Conservation (phyloP, 2,113 vertebrate genomes). For the Poicephalus gulielmi region DNA sequence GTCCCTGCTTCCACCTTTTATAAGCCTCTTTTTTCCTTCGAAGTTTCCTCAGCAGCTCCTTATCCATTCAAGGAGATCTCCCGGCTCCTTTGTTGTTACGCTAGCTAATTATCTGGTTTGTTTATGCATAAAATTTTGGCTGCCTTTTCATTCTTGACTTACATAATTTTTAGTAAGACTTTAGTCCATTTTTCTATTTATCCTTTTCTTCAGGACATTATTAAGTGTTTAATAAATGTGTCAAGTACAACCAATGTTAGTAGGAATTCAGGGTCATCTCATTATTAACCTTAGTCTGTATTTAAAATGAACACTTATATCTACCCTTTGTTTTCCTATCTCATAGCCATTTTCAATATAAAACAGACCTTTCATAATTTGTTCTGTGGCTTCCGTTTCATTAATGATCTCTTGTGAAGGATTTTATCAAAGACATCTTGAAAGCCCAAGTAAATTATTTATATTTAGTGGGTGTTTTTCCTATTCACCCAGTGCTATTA, state of each 20-base stretch:
- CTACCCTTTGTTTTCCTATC: slow-evolving; percentile 13
- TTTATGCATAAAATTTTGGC: background rate
- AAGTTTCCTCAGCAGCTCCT: too few relatives aligned
- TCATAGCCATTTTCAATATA: background rate
- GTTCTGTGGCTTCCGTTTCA: background rate
- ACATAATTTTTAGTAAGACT: background rate
- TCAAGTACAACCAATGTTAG: background rate
- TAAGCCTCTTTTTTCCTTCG: too few relatives aligned
- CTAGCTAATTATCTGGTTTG: background rate
- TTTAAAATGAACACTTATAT: slow-evolving; percentile 24
- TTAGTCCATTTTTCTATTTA: background rate
- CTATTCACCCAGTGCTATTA: background rate
- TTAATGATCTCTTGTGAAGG: slow-evolving; percentile 1
- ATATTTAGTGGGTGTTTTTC: background rate
- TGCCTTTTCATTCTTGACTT: background rate
- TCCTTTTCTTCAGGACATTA: background rate
- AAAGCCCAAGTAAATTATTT: slow-evolving; percentile 12
- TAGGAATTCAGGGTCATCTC: background rate
- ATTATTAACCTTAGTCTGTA: slow-evolving; percentile 41
- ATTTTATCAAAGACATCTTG: slow-evolving; percentile 32
- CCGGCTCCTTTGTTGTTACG: background rate
- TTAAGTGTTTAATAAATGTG: slow-evolving; percentile 6
- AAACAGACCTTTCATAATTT: background rate
- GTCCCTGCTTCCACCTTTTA: too few relatives aligned
- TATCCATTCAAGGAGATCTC: too few relatives aligned